These are phyloP conservation scores for Cinara cedri DNA, from an alignment of 2,888 invertebrate species.

Conservation along the genomic window DNA sequence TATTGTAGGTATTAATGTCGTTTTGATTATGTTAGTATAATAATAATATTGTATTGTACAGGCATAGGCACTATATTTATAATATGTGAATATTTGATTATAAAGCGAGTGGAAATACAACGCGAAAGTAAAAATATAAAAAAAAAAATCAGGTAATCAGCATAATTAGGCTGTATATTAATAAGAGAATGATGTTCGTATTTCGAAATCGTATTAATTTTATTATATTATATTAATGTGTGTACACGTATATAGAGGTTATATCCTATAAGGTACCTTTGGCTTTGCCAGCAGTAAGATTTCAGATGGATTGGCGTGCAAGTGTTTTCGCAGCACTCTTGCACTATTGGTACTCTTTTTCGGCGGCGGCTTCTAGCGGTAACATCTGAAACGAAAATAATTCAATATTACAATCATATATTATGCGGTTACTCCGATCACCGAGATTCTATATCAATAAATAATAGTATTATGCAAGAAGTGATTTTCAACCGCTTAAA, in stretches of 20 bases:
- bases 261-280: constrained; percentile 15
- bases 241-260: no score
- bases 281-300: constrained; percentile 52
- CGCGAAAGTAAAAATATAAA: not conserved
- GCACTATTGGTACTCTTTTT: constrained; percentile 55
- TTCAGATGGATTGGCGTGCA: constrained; percentile 54
- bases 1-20: not conserved
- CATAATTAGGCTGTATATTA: not conserved
- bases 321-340: constrained; percentile 57
- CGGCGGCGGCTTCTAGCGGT: constrained; percentile 46
- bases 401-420: not conserved
- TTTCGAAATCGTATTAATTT: not conserved
- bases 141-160: not conserved
- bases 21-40: not conserved
- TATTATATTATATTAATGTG: not conserved
- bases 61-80: no score
- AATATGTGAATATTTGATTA: not conserved
- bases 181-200: not conserved
- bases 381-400: constrained; percentile 38
- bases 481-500: no score
- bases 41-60: no score
- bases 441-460: not conserved
- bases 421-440: not conserved
- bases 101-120: constrained; percentile 28
- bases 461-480: no score